These are phyloP conservation scores for Crotalus horridus DNA, from an alignment of 2,113 vertebrate genomes.

Conservation along the genomic window DNA sequence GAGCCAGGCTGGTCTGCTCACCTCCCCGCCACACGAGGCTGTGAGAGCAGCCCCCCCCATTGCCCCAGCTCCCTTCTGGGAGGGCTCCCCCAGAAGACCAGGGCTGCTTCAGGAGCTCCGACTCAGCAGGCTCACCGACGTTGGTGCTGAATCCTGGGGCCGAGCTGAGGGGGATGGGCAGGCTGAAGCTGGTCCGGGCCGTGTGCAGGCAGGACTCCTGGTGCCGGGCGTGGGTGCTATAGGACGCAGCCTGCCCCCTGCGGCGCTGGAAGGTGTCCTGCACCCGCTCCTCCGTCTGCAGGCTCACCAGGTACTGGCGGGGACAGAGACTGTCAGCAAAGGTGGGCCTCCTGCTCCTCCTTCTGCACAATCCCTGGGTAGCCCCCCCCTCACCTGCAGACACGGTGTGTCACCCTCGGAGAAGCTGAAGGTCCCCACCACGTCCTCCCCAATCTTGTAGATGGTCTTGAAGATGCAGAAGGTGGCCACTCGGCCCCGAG, in stretches of 20 bases:
- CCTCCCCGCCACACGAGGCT: too few relatives aligned
- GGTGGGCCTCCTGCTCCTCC: not conserved
- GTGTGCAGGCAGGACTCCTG: constrained; percentile 97
- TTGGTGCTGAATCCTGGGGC: constrained; percentile 93
- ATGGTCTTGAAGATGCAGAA: constrained; percentile 96
- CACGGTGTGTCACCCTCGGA: constrained; percentile 94
- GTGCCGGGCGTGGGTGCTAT: constrained; percentile 86
- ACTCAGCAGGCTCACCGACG: constrained; percentile 72
- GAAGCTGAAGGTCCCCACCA: constrained; percentile 91
- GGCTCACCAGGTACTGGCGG: constrained; percentile 88
- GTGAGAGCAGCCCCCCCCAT: too few relatives aligned
- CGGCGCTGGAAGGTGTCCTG: constrained; percentile 85
- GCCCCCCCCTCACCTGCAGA: constrained; percentile 78
- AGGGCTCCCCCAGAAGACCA: not conserved
- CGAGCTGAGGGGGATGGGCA: constrained; percentile 91
- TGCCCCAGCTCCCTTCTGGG: too few relatives aligned
- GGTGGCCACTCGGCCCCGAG: constrained; percentile 89
- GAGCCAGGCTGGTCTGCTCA: not conserved
- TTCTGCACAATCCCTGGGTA: not conserved
- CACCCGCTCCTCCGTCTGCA: constrained; percentile 92
- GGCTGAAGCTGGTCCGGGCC: constrained; percentile 88
- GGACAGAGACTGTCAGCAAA: not conserved
- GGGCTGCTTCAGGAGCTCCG: not conserved
- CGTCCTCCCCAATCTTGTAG: constrained; percentile 93
- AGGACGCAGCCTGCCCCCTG: constrained; percentile 74